phyloP scores from a whole-genome alignment of 2,113 vertebrate genomes.

The Nyctibius bracteatus region DNA sequence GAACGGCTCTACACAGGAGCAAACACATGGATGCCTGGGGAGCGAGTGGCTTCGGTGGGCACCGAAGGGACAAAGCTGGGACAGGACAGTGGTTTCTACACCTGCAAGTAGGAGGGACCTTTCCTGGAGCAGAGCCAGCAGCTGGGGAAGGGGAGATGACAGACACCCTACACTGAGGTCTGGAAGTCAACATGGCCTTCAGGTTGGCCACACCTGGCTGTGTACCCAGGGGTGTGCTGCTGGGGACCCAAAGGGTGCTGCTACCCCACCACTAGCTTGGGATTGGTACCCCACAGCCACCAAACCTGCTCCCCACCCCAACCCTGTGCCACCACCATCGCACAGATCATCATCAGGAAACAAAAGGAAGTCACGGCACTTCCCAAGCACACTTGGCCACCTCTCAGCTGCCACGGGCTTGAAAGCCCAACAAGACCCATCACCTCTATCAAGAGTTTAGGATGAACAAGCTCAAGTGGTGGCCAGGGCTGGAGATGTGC shows the following conservation, averaged over 20 bases:
- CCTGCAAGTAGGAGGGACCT: not conserved
- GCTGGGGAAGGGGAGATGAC: not conserved
- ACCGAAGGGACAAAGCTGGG: not conserved
- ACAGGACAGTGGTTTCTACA: not conserved
- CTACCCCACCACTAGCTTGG: not conserved
- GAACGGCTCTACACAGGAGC: not conserved
- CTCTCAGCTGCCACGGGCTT: not conserved
- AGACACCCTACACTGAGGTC: rapidly evolving
- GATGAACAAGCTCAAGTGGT: not conserved
- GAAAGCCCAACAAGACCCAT: not conserved
- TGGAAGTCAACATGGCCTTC: not conserved
- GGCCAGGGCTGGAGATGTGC: not conserved
- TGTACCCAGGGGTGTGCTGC: not conserved
- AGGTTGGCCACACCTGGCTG: not conserved
- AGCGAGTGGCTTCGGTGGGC: rapidly evolving
- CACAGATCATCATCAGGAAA: not conserved
- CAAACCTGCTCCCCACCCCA: not conserved
- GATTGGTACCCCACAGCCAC: not conserved
- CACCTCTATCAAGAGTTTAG: not conserved
- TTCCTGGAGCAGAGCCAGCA: not conserved
- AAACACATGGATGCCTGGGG: not conserved
- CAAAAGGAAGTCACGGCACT: not conserved
- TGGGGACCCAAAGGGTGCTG: not conserved
- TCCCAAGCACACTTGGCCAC: too few species aligned
- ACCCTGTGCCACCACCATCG: not conserved